Evolutionary conservation across 2,888 invertebrate genomes (phyloP).

Genomic region (Euspilapteryx auroguttella): DNA sequence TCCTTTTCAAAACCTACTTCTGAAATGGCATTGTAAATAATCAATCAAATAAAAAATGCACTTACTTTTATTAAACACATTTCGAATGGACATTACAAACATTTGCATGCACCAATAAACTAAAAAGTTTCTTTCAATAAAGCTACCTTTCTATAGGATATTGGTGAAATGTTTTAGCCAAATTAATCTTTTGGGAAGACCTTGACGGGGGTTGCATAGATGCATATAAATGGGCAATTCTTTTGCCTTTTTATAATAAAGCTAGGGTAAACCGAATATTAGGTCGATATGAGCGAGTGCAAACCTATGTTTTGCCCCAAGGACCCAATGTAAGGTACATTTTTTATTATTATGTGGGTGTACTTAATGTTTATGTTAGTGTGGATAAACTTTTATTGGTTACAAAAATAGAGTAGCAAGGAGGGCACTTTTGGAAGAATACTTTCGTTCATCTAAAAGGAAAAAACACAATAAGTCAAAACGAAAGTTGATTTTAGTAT

Average conservation of each 20-base stretch:
- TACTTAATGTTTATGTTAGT: no score
- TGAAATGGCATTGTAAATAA: no score
- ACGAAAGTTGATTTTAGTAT: no score
- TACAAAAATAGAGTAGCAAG: no score
- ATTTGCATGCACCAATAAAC: constrained; percentile 1
- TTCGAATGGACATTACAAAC: no score
- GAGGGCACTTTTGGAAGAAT: no score
- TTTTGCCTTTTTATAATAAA: constrained; percentile 57
- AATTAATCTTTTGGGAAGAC: constrained; percentile 45
- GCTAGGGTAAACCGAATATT: constrained; percentile 53
- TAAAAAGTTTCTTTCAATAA: constrained; percentile 1
- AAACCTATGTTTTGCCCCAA: constrained; percentile 50
- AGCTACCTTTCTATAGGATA: constrained; percentile 1
- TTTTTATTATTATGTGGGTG: constrained; percentile 35
- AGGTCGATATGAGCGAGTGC: constrained; percentile 54
- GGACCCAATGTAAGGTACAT: constrained; percentile 20
- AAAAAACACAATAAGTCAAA: no score
- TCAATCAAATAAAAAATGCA: not conserved
- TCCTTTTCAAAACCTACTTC: no score
- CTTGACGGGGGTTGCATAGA: constrained; percentile 31
- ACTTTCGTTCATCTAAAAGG: no score
- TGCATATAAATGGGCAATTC: constrained; percentile 45
- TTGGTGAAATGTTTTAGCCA: constrained; percentile 41
- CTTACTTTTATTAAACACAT: no score
- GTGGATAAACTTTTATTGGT: no score